A percentile compares a stretch with the other conserved stretches of the same genome.
Evolutionary conservation across 2,888 invertebrate species (phyloP).

Genomic region (Drosophila imparisetae): DNA sequence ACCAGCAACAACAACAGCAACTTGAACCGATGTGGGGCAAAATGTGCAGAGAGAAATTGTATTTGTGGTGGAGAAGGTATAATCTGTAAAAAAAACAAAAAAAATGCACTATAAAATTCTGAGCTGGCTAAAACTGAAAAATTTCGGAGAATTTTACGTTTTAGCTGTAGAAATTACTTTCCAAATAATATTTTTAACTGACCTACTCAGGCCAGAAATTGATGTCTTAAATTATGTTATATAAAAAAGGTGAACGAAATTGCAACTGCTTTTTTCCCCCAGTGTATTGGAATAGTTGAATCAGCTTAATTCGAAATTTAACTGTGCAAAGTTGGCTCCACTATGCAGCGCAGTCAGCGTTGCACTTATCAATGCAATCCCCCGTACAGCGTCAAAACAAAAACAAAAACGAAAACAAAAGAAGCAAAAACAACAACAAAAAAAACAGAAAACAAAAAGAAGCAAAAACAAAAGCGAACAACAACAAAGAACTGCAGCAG

Average conservation of each 20-base stretch:
- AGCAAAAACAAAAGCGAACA: conserved; percentile 8
- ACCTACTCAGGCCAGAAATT: background rate
- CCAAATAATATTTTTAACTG: background rate
- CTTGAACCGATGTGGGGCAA: conserved; percentile 4
- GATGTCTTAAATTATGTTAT: background rate
- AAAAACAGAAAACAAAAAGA: background rate
- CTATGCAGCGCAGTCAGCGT: conserved; percentile 29
- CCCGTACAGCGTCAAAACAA: conserved; percentile 10
- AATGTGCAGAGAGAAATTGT: background rate
- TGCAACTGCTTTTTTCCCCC: background rate
- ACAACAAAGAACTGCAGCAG: conserved; percentile 6
- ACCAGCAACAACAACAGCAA: conserved; percentile 12
- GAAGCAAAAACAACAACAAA: background rate
- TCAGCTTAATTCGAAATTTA: conserved; percentile 3
- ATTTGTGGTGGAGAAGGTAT: background rate
- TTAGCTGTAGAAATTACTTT: background rate
- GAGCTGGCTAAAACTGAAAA: background rate
- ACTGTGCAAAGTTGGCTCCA: conserved; percentile 1
- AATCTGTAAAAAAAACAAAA: background rate
- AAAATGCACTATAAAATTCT: background rate
- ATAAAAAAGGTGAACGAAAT: background rate
- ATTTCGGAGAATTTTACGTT: background rate
- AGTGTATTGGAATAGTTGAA: background rate
- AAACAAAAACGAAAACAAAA: background rate
- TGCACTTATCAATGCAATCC: conserved; percentile 41